A percentile compares a stretch with the other conserved stretches of the same genome.
Conservation (phyloP, 1,140 invertebrate genomes). For the Apis dorsata region DNA sequence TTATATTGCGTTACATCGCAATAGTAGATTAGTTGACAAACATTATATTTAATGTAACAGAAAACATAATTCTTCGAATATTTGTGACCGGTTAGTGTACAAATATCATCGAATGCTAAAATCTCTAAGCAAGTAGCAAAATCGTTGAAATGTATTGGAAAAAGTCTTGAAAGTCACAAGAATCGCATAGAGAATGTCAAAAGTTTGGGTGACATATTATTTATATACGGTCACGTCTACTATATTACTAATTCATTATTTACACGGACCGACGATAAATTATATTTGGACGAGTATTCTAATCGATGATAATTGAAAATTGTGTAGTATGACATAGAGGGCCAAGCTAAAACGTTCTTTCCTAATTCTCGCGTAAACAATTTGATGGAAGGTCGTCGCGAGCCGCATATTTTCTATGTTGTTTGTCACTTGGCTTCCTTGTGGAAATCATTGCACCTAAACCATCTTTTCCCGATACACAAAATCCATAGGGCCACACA, state of each 20-base stretch:
- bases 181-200: background rate
- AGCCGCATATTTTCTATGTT: slow-evolving; percentile 38
- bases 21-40: background rate
- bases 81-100: background rate
- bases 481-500: slow-evolving; percentile 32
- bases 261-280: slow-evolving; percentile 18
- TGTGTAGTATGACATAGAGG: slow-evolving; percentile 15
- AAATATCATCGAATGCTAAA: background rate
- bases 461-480: slow-evolving; percentile 28
- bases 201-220: background rate
- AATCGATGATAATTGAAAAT: slow-evolving; percentile 42
- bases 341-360: background rate
- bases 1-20: background rate
- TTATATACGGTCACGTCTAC: background rate
- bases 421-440: slow-evolving; percentile 56
- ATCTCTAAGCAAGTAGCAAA: too few relatives aligned
- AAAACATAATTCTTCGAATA: too few relatives aligned
- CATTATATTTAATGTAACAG: background rate
- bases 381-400: slow-evolving; percentile 34
- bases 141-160: background rate
- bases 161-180: background rate
- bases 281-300: slow-evolving; percentile 39
- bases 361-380: slow-evolving; percentile 60
- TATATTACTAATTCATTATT: slow-evolving; percentile 35
- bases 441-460: slow-evolving; percentile 48